A percentile compares a stretch with the other conserved stretches of the same genome.
Conservation (phyloP, 1,140 invertebrate genomes). For the Drosophila bipectinata region DNA sequence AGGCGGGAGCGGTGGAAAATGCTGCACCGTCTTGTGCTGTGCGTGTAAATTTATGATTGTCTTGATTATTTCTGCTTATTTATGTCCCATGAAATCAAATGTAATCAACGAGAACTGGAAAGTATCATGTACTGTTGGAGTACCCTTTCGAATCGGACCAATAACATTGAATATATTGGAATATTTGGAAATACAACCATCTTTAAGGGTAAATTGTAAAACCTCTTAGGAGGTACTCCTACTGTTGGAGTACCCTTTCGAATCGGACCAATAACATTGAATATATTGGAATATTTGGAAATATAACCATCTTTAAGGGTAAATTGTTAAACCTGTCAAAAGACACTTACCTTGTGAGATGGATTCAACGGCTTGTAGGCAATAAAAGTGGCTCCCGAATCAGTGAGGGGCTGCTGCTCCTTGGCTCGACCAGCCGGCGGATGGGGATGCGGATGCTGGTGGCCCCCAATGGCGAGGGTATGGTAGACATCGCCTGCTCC, state of each 20-base stretch:
- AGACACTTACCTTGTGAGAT: constrained; percentile 66
- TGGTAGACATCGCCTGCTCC: constrained; percentile 73
- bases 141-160: constrained; percentile 1
- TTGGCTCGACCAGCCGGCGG: constrained; percentile 58
- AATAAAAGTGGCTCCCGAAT: constrained; percentile 67
- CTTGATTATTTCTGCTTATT: constrained; percentile 71
- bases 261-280: not conserved
- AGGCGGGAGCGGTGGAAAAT: constrained; percentile 72
- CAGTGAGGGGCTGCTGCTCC: constrained; percentile 35
- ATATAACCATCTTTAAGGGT: not conserved
- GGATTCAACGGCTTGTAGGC: constrained; percentile 75
- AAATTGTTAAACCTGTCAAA: not conserved
- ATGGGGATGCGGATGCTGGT: constrained; percentile 26
- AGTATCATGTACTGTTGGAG: not conserved
- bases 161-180: not conserved
- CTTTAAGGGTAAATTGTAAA: constrained; percentile 3
- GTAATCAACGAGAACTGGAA: constrained; percentile 4
- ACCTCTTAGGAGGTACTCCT: not conserved
- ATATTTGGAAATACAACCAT: not conserved
- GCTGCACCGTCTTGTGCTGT: constrained; percentile 81
- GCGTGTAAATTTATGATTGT: constrained; percentile 66
- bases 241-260: constrained; percentile 5
- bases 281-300: not conserved
- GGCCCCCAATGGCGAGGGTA: constrained; percentile 43
- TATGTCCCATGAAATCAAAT: constrained; percentile 42